These are phyloP conservation scores for Dissostichus mawsoni DNA, from an alignment of 2,113 vertebrate species.

Conservation along the genomic window DNA sequence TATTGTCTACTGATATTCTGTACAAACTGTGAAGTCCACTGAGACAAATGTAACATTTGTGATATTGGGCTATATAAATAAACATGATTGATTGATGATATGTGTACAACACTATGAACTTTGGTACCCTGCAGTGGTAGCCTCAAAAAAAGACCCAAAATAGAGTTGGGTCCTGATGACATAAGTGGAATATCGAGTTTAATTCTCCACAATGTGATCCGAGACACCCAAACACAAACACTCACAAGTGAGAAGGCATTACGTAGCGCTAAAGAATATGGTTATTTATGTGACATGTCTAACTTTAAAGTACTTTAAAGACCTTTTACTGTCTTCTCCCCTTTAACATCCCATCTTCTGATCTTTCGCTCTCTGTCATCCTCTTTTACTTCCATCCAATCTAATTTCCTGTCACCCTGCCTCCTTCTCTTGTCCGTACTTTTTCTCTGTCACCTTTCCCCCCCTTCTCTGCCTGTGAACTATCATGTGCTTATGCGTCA, in stretches of 20 bases:
- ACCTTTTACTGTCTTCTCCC: slow-evolving; percentile 50
- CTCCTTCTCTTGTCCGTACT: slow-evolving; percentile 13
- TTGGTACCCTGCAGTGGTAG: neutral
- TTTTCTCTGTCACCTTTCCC: slow-evolving; percentile 34
- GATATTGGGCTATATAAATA: too few species aligned
- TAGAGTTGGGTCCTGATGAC: neutral
- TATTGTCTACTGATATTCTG: too few species aligned
- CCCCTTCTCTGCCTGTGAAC: slow-evolving; percentile 9
- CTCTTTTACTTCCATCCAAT: slow-evolving; percentile 35
- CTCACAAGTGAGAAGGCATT: slow-evolving; percentile 7
- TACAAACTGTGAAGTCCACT: too few species aligned
- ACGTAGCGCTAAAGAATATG: slow-evolving; percentile 11
- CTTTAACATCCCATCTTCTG: slow-evolving; percentile 43
- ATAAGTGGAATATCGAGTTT: slow-evolving; percentile 13
- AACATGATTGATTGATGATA: too few species aligned
- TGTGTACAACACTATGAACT: neutral
- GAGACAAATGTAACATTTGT: too few species aligned
- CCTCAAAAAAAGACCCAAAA: neutral
- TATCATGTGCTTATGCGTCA: slow-evolving; percentile 34
- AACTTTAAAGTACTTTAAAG: slow-evolving; percentile 52
- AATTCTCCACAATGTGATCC: neutral
- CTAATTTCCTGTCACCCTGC: slow-evolving; percentile 46
- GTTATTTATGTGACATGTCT: slow-evolving; percentile 50
- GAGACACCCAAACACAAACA: neutral
- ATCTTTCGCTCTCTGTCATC: slow-evolving; percentile 40